Evolutionary conservation across 2,113 vertebrate genomes (phyloP), one percentile per base, ranked within the genome.

Genomic region (Istiophorus platypterus): DNA sequence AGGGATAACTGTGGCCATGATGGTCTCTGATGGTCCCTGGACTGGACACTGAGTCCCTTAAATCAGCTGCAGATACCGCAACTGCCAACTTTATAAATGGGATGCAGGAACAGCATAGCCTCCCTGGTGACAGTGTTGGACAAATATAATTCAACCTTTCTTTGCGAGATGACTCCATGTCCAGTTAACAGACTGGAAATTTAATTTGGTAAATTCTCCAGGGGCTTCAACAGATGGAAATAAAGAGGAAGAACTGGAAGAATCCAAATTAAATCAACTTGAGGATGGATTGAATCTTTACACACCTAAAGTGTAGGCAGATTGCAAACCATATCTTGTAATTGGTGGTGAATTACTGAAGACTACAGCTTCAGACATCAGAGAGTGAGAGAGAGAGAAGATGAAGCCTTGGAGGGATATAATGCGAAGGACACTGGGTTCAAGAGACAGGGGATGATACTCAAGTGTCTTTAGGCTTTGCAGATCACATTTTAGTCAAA

Each of bases 401-500:
- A 72, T 2, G 39, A 34, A 71, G 47, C 72, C 72, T 80, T 71
- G 17, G 56, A 74, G 81, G 76, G 77, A 77, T 61, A 17, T 81
- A 72, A 82, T 64, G 61, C 79, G 64, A 82, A 76, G 49, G 24
- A 0, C 22, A 27, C 56, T 41, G 31, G 39, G 27, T 65, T 47
- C 52, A 64, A 52, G 24, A 75, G 42, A 82, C 34, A 72, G 47
- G 26, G 18, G 24, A 41, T 24, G 18, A 66, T 71, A 64, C 61
- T 86, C 76, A 80, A 66, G 68, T 70, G 62, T 71, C 71, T 78
- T 61, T 52, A 69, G 81, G 56, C 56, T 58, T 54, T 68, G 39
- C 58, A 22, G 56, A 51, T 82, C 76, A 76, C 27, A 41, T 77
- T 69, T 67, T 26, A 62, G 52, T 72, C 58, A 41, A 65, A 59